Percentiles rank a stretch among this genome's conserved stretches.
Conservation (phyloP, 2,797 vertebrate species). For the Chelmon rostratus region DNA sequence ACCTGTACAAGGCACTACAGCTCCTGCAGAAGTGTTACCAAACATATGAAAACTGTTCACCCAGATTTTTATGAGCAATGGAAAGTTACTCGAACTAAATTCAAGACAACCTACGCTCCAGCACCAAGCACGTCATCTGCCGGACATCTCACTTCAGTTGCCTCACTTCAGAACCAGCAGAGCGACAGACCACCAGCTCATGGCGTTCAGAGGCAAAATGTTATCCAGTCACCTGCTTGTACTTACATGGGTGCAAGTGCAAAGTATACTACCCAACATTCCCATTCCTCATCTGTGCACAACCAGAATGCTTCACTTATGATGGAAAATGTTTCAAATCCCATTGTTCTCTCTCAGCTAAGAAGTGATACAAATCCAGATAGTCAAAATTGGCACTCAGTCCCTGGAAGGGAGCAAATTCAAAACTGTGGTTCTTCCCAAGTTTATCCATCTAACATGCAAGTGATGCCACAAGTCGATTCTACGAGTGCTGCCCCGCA, state of each 20-base stretch:
- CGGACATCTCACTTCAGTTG: slow-evolving; percentile 78
- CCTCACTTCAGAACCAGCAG: slow-evolving; percentile 77
- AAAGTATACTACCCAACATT: slow-evolving; percentile 79
- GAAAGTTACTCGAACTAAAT: slow-evolving; percentile 90
- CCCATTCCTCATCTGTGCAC: slow-evolving; percentile 84
- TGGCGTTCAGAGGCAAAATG: slow-evolving; percentile 83
- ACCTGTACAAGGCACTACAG: slow-evolving; percentile 93
- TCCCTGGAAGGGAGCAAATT: slow-evolving; percentile 61
- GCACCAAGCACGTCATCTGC: slow-evolving; percentile 69
- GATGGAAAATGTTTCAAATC: slow-evolving; percentile 92
- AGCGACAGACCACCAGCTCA: slow-evolving; percentile 61
- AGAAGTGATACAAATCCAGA: slow-evolving; percentile 84
- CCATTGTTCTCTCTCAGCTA: slow-evolving; percentile 92
- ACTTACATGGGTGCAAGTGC: slow-evolving; percentile 80
- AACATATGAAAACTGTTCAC: slow-evolving; percentile 96
- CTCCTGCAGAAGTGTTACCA: slow-evolving; percentile 93
- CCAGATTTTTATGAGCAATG: slow-evolving; percentile 93
- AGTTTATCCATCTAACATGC: slow-evolving; percentile 68
- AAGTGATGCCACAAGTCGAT: slow-evolving; percentile 45
- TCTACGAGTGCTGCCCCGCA: slow-evolving; percentile 36
- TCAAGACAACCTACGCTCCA: slow-evolving; percentile 82
- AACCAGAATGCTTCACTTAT: slow-evolving; percentile 88
- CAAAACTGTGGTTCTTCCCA: slow-evolving; percentile 66
- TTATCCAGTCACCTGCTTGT: slow-evolving; percentile 84
- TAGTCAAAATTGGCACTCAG: slow-evolving; percentile 83